Base-by-base conservation (phyloP, 2,113 vertebrate species). In the Calidris pugnax region DNA sequence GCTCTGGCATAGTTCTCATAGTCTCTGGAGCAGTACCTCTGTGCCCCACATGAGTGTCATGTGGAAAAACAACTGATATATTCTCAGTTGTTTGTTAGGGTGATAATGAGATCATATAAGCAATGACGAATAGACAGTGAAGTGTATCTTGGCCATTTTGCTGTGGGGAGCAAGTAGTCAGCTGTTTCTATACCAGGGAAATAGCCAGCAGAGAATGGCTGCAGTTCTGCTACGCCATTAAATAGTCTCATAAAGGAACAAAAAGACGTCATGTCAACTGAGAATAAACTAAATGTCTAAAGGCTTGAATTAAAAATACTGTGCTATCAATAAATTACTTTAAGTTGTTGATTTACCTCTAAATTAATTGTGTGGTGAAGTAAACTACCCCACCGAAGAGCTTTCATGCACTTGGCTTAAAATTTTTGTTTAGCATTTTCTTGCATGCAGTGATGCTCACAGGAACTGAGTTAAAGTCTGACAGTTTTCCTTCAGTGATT, bases 141-240 rank as follows among this genome's bases (percentile, higher is more conserved):
- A 50, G 16, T 9, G 3, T 3, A 39, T 43, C 22, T 41, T 72
- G 26, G 3, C 0, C 12, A 26, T 69, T 84, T 87, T 0, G 0
- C 43, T 72, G 48, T 47, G 17, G 10, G 10, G 12, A 51, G 18
- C 14, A 12, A 86, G 16, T 26, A 86, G 17, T 7, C 71, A 28
- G 2, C 12, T 77, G 14, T 75, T 88, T 21, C 11, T 32, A 10
- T 5, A 62, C 12, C 37, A 37, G 26, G 66, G 22, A 55, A 88
- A 64, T 2, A 39, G 9, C 21, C 33, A 67, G 22, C 2, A 50
- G 18, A 55, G 14, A 45, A 48, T 50, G 28, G 1, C n/a, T 92
- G 16, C 6, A 14, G 10, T 78, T 82, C 16, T 43, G 19, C 21
- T 35, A 3, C 30, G 12, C 2, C 21, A 33, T 45, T 69, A 60